Base-by-base conservation (phyloP, 2,797 vertebrate genomes). In the Anolis apletophallus region DNA sequence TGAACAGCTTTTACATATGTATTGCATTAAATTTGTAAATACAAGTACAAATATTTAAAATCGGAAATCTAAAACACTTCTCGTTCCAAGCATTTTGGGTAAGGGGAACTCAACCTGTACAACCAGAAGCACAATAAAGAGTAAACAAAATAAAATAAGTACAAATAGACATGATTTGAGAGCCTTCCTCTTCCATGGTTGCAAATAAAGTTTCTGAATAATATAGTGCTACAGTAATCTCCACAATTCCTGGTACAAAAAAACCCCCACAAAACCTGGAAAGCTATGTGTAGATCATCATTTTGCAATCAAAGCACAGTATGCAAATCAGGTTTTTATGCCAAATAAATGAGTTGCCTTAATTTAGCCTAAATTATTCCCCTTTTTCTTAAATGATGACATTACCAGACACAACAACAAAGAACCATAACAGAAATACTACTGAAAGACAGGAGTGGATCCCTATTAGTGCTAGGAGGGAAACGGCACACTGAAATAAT, bases 401-500 rank as follows among this genome's bases (percentile, higher is more conserved):
- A 3, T 19, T 89, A 55, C 0, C 50, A 81, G 90, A 85, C 13
- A 87, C 0, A 54, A 81, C 13, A 52, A 14, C 83, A 50, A 88
- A 88, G 85, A 88, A 88, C 67, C 0, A 0, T 77, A 55, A 84
- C 17, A 32, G 54, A 83, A 88, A 87, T 55, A 46, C 34, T 59
- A 7, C 21, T 88, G 71, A 94, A 89, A 16, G 55, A 3, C 3
- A 19, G 87, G 19, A 11, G 50, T 19, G 54, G 73, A 88, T 84
- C 89, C 72, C 3, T 84, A 69, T 29, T 82, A 85, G n/a, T 19
- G 83, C 54, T 50, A 87, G 16, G 77, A 87, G 90, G 59, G 87
- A 36, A 32, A 90, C 89, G 83, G 94, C 80, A 86, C 85, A 94
- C 88, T 87, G 46, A 88, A 93, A 93, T 89, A 91, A 90, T 86